A percentile compares a stretch with the other conserved stretches of the same genome.
Conservation (phyloP, 1,140 invertebrate genomes). For the Colletes latitarsis region DNA sequence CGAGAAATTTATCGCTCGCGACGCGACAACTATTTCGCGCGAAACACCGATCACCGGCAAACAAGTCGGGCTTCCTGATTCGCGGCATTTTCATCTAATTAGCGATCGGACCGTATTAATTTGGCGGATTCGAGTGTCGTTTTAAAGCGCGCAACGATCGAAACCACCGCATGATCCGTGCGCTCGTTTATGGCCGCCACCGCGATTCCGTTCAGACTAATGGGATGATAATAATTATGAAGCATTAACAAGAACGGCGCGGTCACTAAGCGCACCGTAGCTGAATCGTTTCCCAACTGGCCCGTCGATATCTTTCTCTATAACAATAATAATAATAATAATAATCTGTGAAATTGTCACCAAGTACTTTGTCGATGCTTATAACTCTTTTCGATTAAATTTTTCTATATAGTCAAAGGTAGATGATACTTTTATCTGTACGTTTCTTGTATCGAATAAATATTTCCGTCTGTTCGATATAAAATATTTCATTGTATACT, state of each 20-base stretch:
- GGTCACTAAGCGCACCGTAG: constrained; percentile 17
- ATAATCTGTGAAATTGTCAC: constrained; percentile 8
- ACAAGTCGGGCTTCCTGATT: neutral
- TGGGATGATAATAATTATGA: constrained; percentile 57
- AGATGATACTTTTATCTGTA: too few relatives aligned
- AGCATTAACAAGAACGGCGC: constrained; percentile 47
- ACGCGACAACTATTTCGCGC: neutral
- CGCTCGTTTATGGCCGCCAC: constrained; percentile 11
- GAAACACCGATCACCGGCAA: neutral
- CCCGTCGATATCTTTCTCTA: constrained; percentile 25
- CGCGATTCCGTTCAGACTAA: constrained; percentile 37
- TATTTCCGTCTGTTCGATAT: too few relatives aligned
- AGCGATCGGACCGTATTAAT: constrained; percentile 39
- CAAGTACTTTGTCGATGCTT: too few relatives aligned
- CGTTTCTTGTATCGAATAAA: too few relatives aligned
- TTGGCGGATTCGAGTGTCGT: constrained; percentile 4
- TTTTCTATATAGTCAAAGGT: too few relatives aligned
- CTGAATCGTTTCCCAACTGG: constrained; percentile 38
- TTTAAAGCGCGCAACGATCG: constrained; percentile 33
- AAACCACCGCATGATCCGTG: constrained; percentile 31
- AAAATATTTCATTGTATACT: too few relatives aligned
- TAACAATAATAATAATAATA: neutral
- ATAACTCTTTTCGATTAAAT: too few relatives aligned
- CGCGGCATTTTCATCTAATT: constrained; percentile 17
- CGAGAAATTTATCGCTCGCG: neutral